Conservation (phyloP, 1,140 invertebrate species). For the Papilio aristodemus region DNA sequence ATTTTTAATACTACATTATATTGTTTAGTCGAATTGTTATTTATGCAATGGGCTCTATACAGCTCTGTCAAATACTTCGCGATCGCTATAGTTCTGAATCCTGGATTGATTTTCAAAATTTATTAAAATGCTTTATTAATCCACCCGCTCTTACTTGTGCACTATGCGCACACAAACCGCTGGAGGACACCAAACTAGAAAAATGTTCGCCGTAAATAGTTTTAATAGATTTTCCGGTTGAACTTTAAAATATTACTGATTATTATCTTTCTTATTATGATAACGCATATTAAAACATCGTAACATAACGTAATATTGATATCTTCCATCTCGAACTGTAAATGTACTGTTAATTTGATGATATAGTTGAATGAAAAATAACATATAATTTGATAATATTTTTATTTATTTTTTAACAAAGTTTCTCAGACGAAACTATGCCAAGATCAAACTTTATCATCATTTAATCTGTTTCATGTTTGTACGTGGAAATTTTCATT, state of each 20-base stretch:
- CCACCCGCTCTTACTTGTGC: constrained; percentile 41
- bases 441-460: not conserved
- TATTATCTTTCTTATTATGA: constrained; percentile 45
- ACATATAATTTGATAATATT: not conserved
- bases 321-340: not conserved
- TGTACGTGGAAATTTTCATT: too few relatives aligned
- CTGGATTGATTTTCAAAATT: constrained; percentile 16
- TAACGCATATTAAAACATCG: constrained; percentile 25
- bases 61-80: too few relatives aligned
- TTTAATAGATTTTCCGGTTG: constrained; percentile 67
- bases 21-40: too few relatives aligned
- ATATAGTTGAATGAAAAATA: not conserved
- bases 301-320: constrained; percentile 26
- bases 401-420: not conserved
- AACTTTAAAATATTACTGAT: constrained; percentile 48
- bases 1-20: too few relatives aligned
- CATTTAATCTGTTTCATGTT: not conserved
- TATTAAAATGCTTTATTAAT: constrained; percentile 4
- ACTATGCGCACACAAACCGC: constrained; percentile 29
- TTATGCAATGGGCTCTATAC: too few relatives aligned
- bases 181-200: constrained; percentile 49
- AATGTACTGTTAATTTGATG: not conserved
- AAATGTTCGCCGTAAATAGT: constrained; percentile 56
- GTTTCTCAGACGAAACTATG: not conserved
- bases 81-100: too few relatives aligned